phyloP scores from a whole-genome alignment of 2,113 vertebrate species.

The Talpa occidentalis region DNA sequence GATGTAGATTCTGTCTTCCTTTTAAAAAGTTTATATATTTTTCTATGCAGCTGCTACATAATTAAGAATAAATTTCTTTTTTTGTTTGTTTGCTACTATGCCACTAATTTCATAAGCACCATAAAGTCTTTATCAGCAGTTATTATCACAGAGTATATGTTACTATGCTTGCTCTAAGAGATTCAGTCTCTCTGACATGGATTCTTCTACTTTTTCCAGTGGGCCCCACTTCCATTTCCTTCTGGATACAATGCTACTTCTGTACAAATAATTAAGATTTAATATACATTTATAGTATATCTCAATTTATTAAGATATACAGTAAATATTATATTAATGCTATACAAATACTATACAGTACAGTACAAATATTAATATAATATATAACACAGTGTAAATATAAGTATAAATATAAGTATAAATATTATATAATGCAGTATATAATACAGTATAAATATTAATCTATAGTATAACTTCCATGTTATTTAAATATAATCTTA shows the following conservation, averaged over 20 bases:
- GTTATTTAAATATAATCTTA: constrained; percentile 26
- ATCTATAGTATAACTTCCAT: background rate
- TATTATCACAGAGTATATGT: background rate
- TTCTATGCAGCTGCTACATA: background rate
- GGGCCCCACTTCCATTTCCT: background rate
- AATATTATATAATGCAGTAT: too few relatives aligned
- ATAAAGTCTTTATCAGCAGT: background rate
- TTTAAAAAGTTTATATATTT: background rate
- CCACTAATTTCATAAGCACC: background rate
- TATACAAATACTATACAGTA: too few relatives aligned
- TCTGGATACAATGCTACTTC: background rate
- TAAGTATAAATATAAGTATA: too few relatives aligned
- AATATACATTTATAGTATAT: background rate
- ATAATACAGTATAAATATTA: too few relatives aligned
- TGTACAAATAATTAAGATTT: background rate
- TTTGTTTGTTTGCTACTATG: background rate
- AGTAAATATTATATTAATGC: too few relatives aligned
- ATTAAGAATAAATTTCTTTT: background rate
- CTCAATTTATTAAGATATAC: background rate
- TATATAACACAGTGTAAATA: too few relatives aligned
- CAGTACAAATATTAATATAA: too few relatives aligned
- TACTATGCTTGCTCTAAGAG: background rate
- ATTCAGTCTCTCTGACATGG: background rate
- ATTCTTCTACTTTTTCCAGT: background rate
- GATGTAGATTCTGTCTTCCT: background rate